Percentiles rank a stretch among this genome's conserved stretches.
Evolutionary conservation across 1,140 invertebrate species (phyloP).

Genomic region (Phthorimaea operculella): DNA sequence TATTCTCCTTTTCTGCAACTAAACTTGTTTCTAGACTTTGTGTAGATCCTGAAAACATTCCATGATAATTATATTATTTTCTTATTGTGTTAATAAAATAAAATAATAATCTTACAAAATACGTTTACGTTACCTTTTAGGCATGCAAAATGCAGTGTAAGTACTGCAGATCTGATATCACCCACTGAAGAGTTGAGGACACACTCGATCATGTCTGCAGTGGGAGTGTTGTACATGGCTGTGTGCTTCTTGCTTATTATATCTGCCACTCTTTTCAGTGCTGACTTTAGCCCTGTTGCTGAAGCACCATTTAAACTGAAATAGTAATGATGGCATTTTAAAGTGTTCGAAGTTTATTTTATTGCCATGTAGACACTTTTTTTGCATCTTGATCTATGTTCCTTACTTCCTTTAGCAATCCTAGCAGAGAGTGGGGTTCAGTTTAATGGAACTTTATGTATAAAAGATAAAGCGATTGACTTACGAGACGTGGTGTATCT

Average conservation of each 20-base stretch:
- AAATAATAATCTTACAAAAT: not conserved
- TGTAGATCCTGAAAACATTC: constrained; percentile 33
- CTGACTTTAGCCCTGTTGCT: constrained; percentile 72
- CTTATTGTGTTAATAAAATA: not conserved
- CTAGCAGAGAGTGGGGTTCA: too few relatives aligned
- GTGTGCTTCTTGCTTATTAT: constrained; percentile 67
- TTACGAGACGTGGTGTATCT: constrained; percentile 74
- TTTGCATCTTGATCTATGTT: too few relatives aligned
- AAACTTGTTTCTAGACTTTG: constrained; percentile 45
- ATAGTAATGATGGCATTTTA: constrained; percentile 8
- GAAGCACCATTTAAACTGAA: constrained; percentile 75
- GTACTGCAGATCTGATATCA: constrained; percentile 76
- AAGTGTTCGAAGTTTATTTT: too few relatives aligned
- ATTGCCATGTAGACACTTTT: too few relatives aligned
- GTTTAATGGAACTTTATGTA: too few relatives aligned
- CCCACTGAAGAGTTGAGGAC: constrained; percentile 75
- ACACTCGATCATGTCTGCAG: constrained; percentile 71
- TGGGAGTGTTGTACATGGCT: constrained; percentile 67
- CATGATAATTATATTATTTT: too few relatives aligned
- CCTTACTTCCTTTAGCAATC: too few relatives aligned
- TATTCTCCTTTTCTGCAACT: constrained; percentile 37
- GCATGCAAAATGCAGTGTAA: constrained; percentile 77
- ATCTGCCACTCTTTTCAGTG: constrained; percentile 71
- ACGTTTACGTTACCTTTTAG: constrained; percentile 69
- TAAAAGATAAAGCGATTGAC: constrained; percentile 16